Evolutionary conservation across 2,113 vertebrate genomes (phyloP).

Genomic region (Choloepus hoffmanni): DNA sequence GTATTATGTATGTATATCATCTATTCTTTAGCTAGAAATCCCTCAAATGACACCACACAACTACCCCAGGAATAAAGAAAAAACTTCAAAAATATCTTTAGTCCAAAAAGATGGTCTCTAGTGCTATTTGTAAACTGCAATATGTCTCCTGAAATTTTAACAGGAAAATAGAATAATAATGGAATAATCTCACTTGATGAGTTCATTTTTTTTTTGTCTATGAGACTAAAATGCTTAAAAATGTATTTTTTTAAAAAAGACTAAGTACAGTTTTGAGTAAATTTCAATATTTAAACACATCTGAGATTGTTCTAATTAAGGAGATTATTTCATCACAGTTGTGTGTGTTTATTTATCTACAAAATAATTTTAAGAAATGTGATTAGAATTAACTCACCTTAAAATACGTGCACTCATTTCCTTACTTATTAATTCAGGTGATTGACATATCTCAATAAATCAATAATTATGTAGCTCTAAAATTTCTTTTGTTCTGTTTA

Average conservation of each 20-base stretch:
- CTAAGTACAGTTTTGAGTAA: background rate
- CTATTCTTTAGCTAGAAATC: constrained; percentile 8
- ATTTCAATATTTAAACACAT: background rate
- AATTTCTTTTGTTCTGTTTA: constrained; percentile 34
- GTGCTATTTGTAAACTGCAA: constrained; percentile 57
- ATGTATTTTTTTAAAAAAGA: background rate
- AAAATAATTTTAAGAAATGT: constrained; percentile 58
- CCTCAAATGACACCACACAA: background rate
- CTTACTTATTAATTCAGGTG: constrained; percentile 36
- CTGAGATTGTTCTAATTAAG: background rate
- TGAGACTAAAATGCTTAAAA: background rate
- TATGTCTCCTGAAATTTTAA: constrained; percentile 23
- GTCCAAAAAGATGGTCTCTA: constrained; percentile 5
- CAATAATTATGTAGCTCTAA: constrained; percentile 56
- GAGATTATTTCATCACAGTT: background rate
- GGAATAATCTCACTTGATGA: constrained; percentile 38
- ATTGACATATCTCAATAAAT: constrained; percentile 67
- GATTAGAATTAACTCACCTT: constrained; percentile 57
- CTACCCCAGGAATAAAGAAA: background rate
- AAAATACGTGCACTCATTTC: constrained; percentile 52
- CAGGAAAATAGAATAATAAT: background rate
- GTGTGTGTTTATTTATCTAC: background rate
- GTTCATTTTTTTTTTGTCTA: background rate
- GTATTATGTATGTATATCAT: background rate
- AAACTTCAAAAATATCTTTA: constrained; percentile 21